Evolutionary conservation across 1,140 invertebrate genomes (phyloP).

Genomic region (Drosophila truncata): DNA sequence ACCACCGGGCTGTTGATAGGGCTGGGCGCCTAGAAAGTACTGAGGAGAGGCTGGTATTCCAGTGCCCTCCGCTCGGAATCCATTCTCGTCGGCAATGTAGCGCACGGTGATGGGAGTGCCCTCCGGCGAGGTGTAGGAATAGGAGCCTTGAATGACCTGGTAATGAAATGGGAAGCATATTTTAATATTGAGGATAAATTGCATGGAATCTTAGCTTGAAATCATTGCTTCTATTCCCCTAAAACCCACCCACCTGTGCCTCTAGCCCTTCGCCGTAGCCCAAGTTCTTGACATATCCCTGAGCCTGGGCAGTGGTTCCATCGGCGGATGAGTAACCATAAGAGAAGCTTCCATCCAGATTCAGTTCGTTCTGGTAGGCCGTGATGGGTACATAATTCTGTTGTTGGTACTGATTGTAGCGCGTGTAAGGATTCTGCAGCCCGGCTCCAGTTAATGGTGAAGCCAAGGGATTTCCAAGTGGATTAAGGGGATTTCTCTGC

Average conservation of each 20-base stretch:
- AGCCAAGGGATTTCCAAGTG: constrained; percentile 39
- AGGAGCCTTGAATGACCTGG: constrained; percentile 86
- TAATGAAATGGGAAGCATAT: not conserved
- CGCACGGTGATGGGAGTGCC: constrained; percentile 86
- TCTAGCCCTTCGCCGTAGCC: constrained; percentile 86
- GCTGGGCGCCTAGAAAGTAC: constrained; percentile 86
- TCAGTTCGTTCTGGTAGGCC: constrained; percentile 88
- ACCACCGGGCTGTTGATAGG: constrained; percentile 76
- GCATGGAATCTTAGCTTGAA: too few species aligned
- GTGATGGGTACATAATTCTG: constrained; percentile 86
- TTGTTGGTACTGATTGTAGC: constrained; percentile 65
- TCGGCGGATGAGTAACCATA: constrained; percentile 87
- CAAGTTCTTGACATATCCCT: constrained; percentile 87
- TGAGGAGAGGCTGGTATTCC: constrained; percentile 88
- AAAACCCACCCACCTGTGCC: constrained; percentile 73
- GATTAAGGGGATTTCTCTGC: constrained; percentile 58
- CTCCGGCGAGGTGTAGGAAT: constrained; percentile 88
- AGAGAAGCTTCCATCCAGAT: constrained; percentile 87
- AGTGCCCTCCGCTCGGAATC: constrained; percentile 86
- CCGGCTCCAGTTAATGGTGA: constrained; percentile 35
- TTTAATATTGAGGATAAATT: too few species aligned
- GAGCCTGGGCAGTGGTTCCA: constrained; percentile 88
- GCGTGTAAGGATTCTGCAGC: constrained; percentile 55
- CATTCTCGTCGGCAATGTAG: constrained; percentile 88
- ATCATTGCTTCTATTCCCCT: too few species aligned